Base-by-base conservation (phyloP, 2,888 invertebrate species). In the Cephus pygmeus region DNA sequence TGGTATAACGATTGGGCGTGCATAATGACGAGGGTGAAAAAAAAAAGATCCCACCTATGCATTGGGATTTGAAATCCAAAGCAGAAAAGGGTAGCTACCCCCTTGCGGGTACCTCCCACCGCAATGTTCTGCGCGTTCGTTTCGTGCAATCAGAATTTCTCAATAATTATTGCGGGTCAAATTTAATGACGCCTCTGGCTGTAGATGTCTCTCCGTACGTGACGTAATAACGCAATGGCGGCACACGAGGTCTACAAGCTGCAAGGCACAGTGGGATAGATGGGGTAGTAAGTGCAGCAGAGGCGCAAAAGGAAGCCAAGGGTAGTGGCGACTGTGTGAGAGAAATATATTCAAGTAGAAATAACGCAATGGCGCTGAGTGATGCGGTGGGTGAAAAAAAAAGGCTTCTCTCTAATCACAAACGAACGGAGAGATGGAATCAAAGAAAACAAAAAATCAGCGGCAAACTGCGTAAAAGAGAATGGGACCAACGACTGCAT, bases 391-490 rank as follows among this genome's bases (percentile, higher is more conserved):
- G 79, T 71, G 73, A 69, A 76, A 79, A 69, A 71, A 12, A 12
- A 56, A 73, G 80, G 83, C 79, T 85, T 83, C 79, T 85, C 84
- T 82, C 83, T 86, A 86, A 86, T 85, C 82, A 86, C 83, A 77
- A 80, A 75, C 81, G 79, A 83, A 83, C 76, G 76, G 30, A 69
- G 79, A 78, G 69, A 79, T 69, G 81, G 76, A 85, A 84, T 84
- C 82, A 85, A 86, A 85, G 86, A 83, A 86, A 85, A 86, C 83
- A 81, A 82, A 86, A 86, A 86, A 86, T 85, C 81, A 82, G 79
- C 80, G 83, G 83, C 82, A 77, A 78, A 81, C 81, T 80, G 75
- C 69, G 23, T 56, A 80, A 81, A 80, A 77, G 80, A 81, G 81
- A 84, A 84, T 83, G 80, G 81, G 81, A 80, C 79, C 76, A 78